Conservation (phyloP, 2,113 vertebrate species). For the Peromyscus polionotus region DNA sequence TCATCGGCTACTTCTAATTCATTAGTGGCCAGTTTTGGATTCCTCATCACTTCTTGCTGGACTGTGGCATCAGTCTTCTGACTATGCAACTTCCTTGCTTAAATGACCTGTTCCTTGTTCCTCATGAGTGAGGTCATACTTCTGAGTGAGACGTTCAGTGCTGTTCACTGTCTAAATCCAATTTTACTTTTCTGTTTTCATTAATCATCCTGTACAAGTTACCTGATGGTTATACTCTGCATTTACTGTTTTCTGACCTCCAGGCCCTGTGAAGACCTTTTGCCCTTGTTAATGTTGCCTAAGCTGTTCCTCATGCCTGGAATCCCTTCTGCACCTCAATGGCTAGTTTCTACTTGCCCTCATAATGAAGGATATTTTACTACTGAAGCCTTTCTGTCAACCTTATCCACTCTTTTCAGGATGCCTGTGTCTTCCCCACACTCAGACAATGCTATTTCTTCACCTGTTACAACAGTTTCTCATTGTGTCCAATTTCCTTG, state of each 20-base stretch:
- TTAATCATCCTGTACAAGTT: not conserved
- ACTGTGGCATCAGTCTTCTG: not conserved
- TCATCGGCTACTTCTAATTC: not conserved
- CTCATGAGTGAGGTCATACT: not conserved
- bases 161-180: not conserved
- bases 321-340: not conserved
- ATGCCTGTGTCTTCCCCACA: not conserved
- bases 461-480: not conserved
- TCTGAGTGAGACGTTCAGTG: not conserved
- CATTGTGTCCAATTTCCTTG: not conserved
- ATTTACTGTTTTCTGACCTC: not conserved
- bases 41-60: not conserved
- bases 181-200: not conserved
- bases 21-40: not conserved
- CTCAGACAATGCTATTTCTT: not conserved
- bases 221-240: not conserved
- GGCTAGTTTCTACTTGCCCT: not conserved
- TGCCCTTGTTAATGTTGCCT: not conserved
- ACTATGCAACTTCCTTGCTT: slow-evolving; percentile 31
- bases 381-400: not conserved
- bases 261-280: not conserved
- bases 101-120: not conserved
- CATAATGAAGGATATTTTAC: not conserved
- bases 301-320: not conserved
- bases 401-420: not conserved